Conservation (phyloP, 2,113 vertebrate genomes). For the Lichenostomus cassidix region DNA sequence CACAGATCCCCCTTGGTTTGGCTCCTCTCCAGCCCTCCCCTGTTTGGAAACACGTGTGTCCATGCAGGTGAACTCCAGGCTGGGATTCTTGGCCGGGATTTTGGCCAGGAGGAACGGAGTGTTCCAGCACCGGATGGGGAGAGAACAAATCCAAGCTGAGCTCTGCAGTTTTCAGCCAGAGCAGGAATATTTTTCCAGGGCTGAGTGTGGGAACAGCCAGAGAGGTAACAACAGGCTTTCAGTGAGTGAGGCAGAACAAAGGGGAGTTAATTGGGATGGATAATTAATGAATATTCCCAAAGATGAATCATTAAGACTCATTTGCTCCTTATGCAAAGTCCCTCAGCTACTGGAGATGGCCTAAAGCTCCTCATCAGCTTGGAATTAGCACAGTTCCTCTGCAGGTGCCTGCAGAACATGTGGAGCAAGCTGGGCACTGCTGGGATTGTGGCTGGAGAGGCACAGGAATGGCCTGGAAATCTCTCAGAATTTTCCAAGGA, state of each 20-base stretch:
- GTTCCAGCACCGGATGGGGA: not conserved
- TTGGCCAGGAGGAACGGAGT: not conserved
- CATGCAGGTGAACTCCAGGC: not conserved
- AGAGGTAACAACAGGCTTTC: not conserved
- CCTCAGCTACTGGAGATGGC: not conserved
- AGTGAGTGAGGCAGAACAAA: not conserved
- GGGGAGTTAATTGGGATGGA: not conserved
- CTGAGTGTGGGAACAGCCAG: not conserved
- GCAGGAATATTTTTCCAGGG: not conserved
- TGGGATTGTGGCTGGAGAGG: not conserved
- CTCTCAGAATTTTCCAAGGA: not conserved
- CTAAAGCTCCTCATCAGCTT: not conserved
- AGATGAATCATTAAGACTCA: not conserved
- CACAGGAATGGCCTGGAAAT: too few relatives aligned
- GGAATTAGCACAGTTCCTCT: not conserved
- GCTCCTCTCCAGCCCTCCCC: not conserved
- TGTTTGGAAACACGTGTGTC: not conserved
- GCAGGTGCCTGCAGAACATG: not conserved
- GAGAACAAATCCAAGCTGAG: too few relatives aligned
- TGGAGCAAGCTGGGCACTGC: not conserved
- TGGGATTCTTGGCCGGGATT: not conserved
- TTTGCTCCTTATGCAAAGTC: not conserved
- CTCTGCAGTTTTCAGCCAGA: not conserved
- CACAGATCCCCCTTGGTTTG: not conserved
- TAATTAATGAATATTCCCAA: not conserved